Evolutionary conservation across 2,888 invertebrate genomes (phyloP), one percentile per base, ranked within the genome.

Genomic region (Apoderus coryli): DNA sequence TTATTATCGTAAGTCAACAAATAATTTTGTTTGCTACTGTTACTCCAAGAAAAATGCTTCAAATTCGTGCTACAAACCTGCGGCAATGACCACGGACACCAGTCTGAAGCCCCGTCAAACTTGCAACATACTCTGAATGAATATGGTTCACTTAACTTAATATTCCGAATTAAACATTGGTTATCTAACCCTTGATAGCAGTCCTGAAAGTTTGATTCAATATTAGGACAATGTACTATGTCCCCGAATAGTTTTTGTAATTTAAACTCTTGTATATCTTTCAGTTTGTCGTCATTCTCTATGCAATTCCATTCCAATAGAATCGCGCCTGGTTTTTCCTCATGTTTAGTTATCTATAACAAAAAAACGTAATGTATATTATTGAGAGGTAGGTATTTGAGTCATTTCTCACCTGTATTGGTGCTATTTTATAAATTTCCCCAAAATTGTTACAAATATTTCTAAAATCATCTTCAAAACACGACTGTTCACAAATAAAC

Each of bases 61-160:
- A 65, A 50, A 13, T 50, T 50, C 2, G 69, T 68, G 29, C 43
- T 40, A n/a, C 59, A 57, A 7, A 61, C 52, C 36, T 59, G 53
- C 4, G 64, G 62, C 19, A 65, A 46, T 31, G 68, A 68, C 67
- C 67, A 69, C 4, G 64, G 58, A 37, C 61, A 61, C 60, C 64
- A 65, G 15, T 53, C 48, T 2, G 43, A 43, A 10, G 45, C 46
- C 3, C 58, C 59, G 36, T 64, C 61, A 14, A 53, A 55, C 40
- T 60, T 57, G 29, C 67, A 61, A 42, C 65, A 59, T 3, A 69
- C 65, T 40, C 68, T 53, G 43, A 69, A 63, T 3, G 67, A 63
- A 46, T 68, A 66, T 3, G 53, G 46, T 30, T 57, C 54, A 36
- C 57, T 50, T 11, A 59, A 50, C 29, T 52, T 49, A 27, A 69